Percentiles rank a stretch among this genome's conserved stretches.
phyloP scores from a whole-genome alignment of 2,797 vertebrate genomes.

The Sebastes steindachneri region DNA sequence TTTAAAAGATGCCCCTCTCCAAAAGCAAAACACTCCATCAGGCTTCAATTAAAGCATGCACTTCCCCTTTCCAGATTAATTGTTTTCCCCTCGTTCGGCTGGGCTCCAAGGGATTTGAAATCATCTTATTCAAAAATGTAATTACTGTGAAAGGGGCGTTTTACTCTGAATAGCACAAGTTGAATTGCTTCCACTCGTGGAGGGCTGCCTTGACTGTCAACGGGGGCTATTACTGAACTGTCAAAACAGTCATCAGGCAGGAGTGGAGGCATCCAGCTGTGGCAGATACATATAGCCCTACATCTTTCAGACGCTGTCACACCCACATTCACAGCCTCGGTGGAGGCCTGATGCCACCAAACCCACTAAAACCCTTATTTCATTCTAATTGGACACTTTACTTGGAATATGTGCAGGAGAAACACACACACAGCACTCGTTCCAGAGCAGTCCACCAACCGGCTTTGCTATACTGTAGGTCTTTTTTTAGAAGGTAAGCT shows the following conservation, averaged over 20 bases:
- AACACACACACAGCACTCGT: conserved; percentile 19
- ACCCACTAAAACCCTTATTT: conserved; percentile 50
- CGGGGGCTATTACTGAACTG: conserved; percentile 74
- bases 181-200: conserved; percentile 57
- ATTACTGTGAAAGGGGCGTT: conserved; percentile 73
- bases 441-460: conserved; percentile 9
- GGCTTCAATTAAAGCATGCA: conserved; percentile 68
- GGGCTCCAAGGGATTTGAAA: conserved; percentile 65
- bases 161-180: conserved; percentile 63
- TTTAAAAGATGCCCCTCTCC: conserved; percentile 56
- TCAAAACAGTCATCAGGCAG: conserved; percentile 75
- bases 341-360: conserved; percentile 42
- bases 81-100: conserved; percentile 63
- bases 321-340: conserved; percentile 37
- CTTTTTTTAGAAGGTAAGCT: conserved; percentile 28
- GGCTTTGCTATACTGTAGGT: background rate
- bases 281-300: conserved; percentile 41
- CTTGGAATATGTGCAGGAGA: conserved; percentile 32
- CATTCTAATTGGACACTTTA: conserved; percentile 64
- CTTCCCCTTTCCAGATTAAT: conserved; percentile 64
- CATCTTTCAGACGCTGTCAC: conserved; percentile 47
- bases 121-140: conserved; percentile 76
- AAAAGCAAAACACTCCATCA: conserved; percentile 67
- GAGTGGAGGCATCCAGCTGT: conserved; percentile 72
- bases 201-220: conserved; percentile 67